phyloP scores from a whole-genome alignment of 37 sponge, comb jelly and placozoan genomes.

The Tethya wilhelma region DNA sequence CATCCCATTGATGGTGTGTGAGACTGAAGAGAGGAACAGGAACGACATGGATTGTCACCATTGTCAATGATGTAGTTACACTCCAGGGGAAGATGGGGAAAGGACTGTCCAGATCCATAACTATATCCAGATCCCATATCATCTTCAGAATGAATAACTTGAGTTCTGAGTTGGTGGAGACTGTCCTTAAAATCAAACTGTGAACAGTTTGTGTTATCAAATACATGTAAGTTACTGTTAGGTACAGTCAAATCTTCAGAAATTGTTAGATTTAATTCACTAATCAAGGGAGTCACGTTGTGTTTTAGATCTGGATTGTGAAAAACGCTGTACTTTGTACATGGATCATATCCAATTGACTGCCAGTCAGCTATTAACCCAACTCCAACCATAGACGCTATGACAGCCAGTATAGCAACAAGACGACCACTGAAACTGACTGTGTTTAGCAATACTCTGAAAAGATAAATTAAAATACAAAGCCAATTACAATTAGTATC shows the following conservation, averaged over 20 bases:
- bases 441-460: constrained; percentile 2
- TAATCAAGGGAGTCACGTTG: too few relatives aligned
- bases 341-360: constrained; percentile 28
- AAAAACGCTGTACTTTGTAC: constrained; percentile 11
- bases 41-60: too few relatives aligned
- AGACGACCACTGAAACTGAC: constrained; percentile 8
- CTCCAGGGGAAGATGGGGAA: not conserved
- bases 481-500: too few relatives aligned
- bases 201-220: not conserved
- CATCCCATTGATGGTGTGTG: not conserved
- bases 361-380: constrained; percentile 48
- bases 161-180: not conserved
- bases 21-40: not conserved
- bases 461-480: not conserved
- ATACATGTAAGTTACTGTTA: too few relatives aligned
- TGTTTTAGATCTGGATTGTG: too few relatives aligned
- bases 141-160: not conserved
- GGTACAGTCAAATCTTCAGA: too few relatives aligned
- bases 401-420: constrained; percentile 5
- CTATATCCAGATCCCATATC: too few relatives aligned
- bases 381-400: constrained; percentile 8
- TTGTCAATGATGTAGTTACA: not conserved
- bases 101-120: too few relatives aligned
- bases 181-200: not conserved
- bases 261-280: too few relatives aligned